These are phyloP conservation scores for Spodoptera litura DNA, from an alignment of 1,140 invertebrate genomes.

Conservation along the genomic window DNA sequence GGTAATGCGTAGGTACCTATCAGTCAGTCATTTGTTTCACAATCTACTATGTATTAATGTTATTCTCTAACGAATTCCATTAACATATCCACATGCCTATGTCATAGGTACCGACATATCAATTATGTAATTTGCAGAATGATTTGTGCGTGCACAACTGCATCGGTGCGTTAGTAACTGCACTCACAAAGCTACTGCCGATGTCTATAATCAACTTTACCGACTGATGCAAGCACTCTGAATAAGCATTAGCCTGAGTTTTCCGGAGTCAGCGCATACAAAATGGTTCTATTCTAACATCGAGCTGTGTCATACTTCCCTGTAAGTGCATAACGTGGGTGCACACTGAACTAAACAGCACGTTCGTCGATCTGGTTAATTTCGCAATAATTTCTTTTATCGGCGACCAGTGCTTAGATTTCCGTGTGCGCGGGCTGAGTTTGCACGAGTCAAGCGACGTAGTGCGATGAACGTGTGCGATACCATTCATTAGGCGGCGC, in stretches of 20 bases:
- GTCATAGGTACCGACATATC: slow-evolving; percentile 38
- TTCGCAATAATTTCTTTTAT: slow-evolving; percentile 62
- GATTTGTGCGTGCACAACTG: slow-evolving; percentile 73
- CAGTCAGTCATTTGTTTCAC: neutral
- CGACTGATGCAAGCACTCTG: slow-evolving; percentile 73
- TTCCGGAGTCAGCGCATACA: slow-evolving; percentile 62
- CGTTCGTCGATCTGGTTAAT: slow-evolving; percentile 43
- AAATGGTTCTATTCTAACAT: slow-evolving; percentile 62
- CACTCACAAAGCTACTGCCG: slow-evolving; percentile 65
- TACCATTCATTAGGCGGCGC: slow-evolving; percentile 82
- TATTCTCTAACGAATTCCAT: slow-evolving; percentile 31
- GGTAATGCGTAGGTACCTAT: neutral
- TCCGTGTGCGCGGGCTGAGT: slow-evolving; percentile 57
- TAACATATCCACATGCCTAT: slow-evolving; percentile 2
- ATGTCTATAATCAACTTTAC: slow-evolving; percentile 79
- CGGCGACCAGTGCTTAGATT: slow-evolving; percentile 60
- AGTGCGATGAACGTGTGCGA: slow-evolving; percentile 82
- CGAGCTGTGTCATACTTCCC: slow-evolving; percentile 51
- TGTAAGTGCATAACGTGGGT: slow-evolving; percentile 42
- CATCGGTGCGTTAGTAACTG: slow-evolving; percentile 64
- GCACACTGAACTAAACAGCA: slow-evolving; percentile 21
- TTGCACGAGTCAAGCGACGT: slow-evolving; percentile 66
- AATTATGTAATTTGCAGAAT: slow-evolving; percentile 52
- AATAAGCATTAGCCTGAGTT: slow-evolving; percentile 76
- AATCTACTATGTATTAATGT: slow-evolving; percentile 18